Base-by-base conservation (phyloP, 2,888 invertebrate species). In the Coelinius sp. region DNA sequence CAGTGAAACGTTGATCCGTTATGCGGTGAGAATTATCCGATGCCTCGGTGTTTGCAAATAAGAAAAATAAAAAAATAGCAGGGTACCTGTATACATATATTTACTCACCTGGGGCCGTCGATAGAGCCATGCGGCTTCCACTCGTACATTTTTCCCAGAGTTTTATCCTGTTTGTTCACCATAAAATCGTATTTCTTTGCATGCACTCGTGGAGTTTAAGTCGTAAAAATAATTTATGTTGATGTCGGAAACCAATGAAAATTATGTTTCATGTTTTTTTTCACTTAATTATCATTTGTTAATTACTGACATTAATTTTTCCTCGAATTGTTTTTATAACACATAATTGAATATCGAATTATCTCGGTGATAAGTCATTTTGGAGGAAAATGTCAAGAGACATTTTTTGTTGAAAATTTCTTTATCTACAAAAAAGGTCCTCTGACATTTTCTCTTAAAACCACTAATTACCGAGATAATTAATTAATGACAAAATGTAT, bases 81-180 rank as follows among this genome's bases (percentile, higher is more conserved):
- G 25, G 24, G n/a, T n/a, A n/a, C 44, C 5, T 44, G 2, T 53
- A 38, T 12, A 24, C 68, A 1, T 72, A 65, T 64, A 31, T 69
- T 66, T 17, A 53, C 38, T 70, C 67, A 72, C 72, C 62, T 65
- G 64, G 44, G 68, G 22, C 62, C 35, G 20, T 56, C 38, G 66
- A 71, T 69, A 62, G 22, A 63, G 24, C 12, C 56, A 27, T n/a
- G n/a, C 20, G 27, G 27, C 25, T 67, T 35, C 49, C 68, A 14
- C 46, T 65, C 38, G 46, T 10, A 17, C n/a, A 63, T 63, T 41
- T 63, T 63, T 63, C 41, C 63, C 63, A 63, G 3, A 24, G 38
- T 24, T 8, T 63, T 41, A 63, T 63, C 63, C 63, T 63, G 24
- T 22, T 41, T 41, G 12, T 22, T 17, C 59, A 59, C 35, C 31